Evolutionary conservation across 2,797 vertebrate species (phyloP).

Genomic region (Vespertilio murinus): DNA sequence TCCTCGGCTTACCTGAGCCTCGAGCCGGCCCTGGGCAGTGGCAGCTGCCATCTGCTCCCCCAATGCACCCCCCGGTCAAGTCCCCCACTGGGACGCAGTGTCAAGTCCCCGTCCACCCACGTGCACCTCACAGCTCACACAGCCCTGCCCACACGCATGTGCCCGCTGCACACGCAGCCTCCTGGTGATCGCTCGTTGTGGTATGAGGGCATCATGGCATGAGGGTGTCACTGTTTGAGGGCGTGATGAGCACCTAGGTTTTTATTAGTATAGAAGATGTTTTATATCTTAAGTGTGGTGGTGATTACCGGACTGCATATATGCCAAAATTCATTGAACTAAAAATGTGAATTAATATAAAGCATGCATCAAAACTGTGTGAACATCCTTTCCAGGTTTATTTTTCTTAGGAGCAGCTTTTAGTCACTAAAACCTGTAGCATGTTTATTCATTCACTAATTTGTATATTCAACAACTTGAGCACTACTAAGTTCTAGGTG

Average conservation of each 20-base stretch:
- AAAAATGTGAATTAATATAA: not conserved
- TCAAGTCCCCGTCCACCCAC: no score
- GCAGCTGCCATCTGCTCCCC: no score
- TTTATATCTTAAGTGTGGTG: not conserved
- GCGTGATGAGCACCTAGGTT: no score
- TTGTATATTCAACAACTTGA: not conserved
- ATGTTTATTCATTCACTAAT: not conserved
- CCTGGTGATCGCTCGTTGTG: slow-evolving; percentile 44
- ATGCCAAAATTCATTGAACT: not conserved
- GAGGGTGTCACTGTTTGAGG: no score
- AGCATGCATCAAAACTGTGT: not conserved
- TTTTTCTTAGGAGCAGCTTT: slow-evolving; percentile 21
- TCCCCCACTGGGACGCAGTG: no score
- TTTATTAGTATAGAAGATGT: not conserved
- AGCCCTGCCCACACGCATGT: no score
- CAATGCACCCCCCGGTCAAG: no score
- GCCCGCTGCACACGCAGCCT: no score
- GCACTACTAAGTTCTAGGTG: not conserved
- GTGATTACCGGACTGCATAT: not conserved
- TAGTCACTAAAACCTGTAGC: not conserved
- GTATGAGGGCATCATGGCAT: slow-evolving; percentile 78
- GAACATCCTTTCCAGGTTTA: not conserved
- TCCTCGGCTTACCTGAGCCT: no score
- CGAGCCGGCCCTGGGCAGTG: no score
- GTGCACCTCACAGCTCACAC: no score